Conservation (phyloP, 2,797 vertebrate genomes). For the Glossophaga mutica region DNA sequence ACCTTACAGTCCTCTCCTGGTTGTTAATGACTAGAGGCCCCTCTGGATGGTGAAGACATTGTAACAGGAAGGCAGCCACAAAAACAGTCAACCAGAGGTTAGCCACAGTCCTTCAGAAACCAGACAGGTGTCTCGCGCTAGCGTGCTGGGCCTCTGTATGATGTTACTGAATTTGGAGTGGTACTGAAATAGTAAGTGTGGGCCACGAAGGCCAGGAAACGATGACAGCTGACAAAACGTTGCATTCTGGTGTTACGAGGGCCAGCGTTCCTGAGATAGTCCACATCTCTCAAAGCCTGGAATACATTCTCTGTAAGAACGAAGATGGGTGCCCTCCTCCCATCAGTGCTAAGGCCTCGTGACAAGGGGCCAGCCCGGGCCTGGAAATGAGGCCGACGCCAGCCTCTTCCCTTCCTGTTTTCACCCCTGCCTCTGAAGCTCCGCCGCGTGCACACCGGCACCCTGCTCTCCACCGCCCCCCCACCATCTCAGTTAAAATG, state of each 20-base stretch:
- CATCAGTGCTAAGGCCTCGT: background rate
- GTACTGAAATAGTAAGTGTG: background rate
- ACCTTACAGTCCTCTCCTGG: background rate
- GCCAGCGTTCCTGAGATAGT: background rate
- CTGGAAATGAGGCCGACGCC: background rate
- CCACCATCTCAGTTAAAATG: background rate
- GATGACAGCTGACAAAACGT: background rate
- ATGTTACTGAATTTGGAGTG: background rate
- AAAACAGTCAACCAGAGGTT: background rate
- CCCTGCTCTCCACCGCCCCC: background rate
- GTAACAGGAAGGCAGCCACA: background rate
- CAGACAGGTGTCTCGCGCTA: background rate
- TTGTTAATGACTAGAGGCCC: background rate
- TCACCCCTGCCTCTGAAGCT: background rate
- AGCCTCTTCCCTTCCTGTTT: background rate
- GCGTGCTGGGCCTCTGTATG: background rate
- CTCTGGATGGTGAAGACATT: background rate
- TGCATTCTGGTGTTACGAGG: background rate
- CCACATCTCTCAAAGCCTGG: background rate
- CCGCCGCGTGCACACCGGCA: fast-evolving
- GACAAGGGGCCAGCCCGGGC: background rate
- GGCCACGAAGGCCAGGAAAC: background rate
- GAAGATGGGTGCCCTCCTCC: background rate
- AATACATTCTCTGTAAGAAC: background rate
- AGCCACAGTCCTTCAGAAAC: constrained; percentile 33